These are phyloP conservation scores for Scolanthus callimorphus DNA, from an alignment of 92 coral and sea anemone genomes.

Conservation along the genomic window DNA sequence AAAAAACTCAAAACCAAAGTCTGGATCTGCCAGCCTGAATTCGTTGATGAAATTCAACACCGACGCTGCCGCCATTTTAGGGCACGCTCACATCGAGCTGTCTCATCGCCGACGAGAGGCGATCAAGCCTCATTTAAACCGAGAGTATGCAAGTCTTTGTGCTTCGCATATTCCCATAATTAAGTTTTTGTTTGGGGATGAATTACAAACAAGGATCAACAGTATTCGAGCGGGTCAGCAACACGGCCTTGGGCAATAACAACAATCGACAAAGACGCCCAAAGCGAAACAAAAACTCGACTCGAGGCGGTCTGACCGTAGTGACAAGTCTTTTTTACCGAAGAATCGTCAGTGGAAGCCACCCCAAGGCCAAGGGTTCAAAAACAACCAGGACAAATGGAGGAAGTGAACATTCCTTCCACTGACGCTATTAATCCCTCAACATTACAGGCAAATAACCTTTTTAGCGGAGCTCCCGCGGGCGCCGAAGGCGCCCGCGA, in stretches of 20 bases:
- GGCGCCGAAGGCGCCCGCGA: too few relatives aligned
- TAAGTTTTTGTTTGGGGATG: conserved; percentile 1
- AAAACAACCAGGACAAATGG: too few relatives aligned
- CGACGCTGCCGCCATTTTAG: background rate
- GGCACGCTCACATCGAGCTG: conserved; percentile 23
- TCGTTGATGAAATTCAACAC: background rate
- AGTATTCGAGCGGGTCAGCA: background rate
- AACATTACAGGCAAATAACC: conserved; percentile 1
- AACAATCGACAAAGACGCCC: too few relatives aligned
- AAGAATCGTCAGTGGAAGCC: background rate
- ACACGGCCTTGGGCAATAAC: too few relatives aligned
- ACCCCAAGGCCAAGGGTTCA: too few relatives aligned
- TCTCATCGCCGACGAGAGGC: conserved; percentile 28
- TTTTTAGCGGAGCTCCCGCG: too few relatives aligned
- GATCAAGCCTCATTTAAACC: conserved; percentile 16
- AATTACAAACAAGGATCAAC: background rate
- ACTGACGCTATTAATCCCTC: background rate
- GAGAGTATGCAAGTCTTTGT: conserved; percentile 1
- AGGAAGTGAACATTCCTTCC: too few relatives aligned
- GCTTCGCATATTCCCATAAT: conserved; percentile 1
- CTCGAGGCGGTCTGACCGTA: too few relatives aligned
- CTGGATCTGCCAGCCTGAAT: too few relatives aligned
- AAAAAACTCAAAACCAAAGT: too few relatives aligned
- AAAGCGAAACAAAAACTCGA: too few relatives aligned
- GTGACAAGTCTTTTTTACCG: too few relatives aligned